A percentile compares a stretch with the other conserved stretches of the same genome.
These are phyloP conservation scores for Cryptoleucopteryx plumbea DNA, from an alignment of 2,113 vertebrate species.

Conservation along the genomic window DNA sequence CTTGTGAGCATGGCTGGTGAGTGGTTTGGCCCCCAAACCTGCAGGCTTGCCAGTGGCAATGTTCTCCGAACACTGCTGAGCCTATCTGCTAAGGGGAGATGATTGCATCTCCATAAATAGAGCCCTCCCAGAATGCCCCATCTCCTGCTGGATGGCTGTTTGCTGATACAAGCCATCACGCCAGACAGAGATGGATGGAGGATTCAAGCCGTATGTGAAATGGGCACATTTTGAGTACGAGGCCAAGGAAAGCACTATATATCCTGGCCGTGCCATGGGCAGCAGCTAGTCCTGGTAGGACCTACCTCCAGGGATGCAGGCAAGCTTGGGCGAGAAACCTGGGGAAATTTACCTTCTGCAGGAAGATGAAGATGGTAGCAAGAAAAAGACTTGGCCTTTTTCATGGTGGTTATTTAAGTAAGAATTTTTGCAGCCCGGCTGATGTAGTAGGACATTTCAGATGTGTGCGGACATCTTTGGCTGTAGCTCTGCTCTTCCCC, in stretches of 20 bases:
- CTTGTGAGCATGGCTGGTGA: background rate
- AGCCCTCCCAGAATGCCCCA: background rate
- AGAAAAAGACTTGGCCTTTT: background rate
- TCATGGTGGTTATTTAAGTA: background rate
- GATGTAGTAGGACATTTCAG: background rate
- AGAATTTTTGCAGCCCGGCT: background rate
- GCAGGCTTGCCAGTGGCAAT: background rate
- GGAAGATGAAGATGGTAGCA: background rate
- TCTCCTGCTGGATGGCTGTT: background rate
- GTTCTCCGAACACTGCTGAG: background rate
- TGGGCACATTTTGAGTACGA: rapidly evolving
- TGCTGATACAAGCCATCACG: background rate
- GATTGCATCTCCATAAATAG: rapidly evolving
- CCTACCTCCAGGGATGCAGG: background rate
- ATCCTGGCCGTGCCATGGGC: background rate
- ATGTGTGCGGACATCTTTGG: background rate
- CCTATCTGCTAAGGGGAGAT: background rate
- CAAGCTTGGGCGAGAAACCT: background rate
- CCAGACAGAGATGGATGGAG: background rate
- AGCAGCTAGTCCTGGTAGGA: background rate
- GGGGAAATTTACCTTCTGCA: background rate
- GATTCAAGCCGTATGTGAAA: background rate
- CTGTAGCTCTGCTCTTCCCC: background rate
- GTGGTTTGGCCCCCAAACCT: background rate
- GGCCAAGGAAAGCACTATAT: background rate